phyloP scores from a whole-genome alignment of 2,797 vertebrate genomes.

The Gallinago stenura region DNA sequence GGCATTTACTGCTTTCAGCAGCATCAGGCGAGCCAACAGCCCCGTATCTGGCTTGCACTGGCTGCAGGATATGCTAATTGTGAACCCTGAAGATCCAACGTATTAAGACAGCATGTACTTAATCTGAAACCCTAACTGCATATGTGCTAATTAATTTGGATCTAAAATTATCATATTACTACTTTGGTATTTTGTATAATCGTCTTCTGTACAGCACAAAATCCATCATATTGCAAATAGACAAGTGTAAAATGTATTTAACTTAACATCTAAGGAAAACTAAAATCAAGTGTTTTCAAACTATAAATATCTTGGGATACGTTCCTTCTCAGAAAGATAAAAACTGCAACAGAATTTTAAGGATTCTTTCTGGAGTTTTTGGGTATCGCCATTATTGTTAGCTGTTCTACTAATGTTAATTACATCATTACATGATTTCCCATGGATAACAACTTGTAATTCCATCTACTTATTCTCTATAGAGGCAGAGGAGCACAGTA shows the following conservation, averaged over 20 bases:
- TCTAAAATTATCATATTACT: background rate
- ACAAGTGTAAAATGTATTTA: background rate
- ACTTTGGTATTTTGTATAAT: background rate
- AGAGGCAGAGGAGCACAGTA: conserved; percentile 34
- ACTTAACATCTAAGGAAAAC: background rate
- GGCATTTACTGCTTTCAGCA: background rate
- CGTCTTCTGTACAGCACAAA: background rate
- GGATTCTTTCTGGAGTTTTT: conserved; percentile 6
- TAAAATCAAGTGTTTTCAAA: background rate
- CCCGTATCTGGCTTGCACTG: background rate
- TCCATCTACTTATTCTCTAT: conserved; percentile 59
- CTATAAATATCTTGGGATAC: background rate
- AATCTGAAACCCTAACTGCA: background rate
- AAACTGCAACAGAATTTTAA: background rate
- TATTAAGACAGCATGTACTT: background rate
- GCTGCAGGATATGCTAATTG: background rate
- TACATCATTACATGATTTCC: conserved; percentile 63
- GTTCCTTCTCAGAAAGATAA: background rate
- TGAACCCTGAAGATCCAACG: background rate
- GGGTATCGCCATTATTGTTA: background rate
- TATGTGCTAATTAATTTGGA: background rate
- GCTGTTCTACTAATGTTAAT: conserved; percentile 42
- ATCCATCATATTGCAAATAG: background rate
- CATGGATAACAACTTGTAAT: conserved; percentile 59
- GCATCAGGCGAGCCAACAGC: background rate